Conservation (phyloP, 1,140 invertebrate genomes). For the Tachypleus tridentatus region DNA sequence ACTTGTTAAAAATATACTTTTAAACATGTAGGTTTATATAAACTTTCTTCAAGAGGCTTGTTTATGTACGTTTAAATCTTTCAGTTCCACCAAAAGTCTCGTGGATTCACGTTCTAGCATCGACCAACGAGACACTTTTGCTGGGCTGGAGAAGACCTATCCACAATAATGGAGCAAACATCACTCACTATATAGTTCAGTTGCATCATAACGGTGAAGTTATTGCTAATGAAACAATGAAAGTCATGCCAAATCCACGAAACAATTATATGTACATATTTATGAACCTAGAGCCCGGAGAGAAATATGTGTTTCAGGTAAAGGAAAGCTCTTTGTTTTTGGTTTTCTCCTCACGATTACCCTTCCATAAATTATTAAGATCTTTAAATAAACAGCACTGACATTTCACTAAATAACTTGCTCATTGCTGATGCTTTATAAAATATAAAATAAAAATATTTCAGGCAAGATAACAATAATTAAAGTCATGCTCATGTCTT, state of each 20-base stretch:
- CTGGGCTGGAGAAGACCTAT: conserved; percentile 25
- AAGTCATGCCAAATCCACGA: conserved; percentile 12
- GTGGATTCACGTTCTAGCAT: conserved; percentile 25
- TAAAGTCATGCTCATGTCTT: too few species aligned
- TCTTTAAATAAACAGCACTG: too few species aligned
- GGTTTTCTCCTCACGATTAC: too few species aligned
- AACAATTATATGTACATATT: conserved; percentile 27
- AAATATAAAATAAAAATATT: too few species aligned
- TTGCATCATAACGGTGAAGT: conserved; percentile 13
- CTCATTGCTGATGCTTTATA: too few species aligned
- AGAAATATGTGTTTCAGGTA: conserved; percentile 25
- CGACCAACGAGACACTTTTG: conserved; percentile 27
- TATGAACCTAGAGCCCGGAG: conserved; percentile 24
- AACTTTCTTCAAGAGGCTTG: neutral
- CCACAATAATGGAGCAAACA: conserved; percentile 25
- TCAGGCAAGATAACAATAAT: too few species aligned
- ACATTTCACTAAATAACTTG: too few species aligned
- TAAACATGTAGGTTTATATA: too few species aligned
- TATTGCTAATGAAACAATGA: conserved; percentile 22
- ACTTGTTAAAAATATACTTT: too few species aligned
- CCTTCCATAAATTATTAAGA: too few species aligned
- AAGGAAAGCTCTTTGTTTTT: neutral
- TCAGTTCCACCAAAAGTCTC: conserved; percentile 24
- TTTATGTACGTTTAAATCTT: conserved; percentile 4
- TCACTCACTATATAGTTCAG: conserved; percentile 23